Evolutionary conservation across 2,797 vertebrate species (phyloP), one percentile per base, ranked within the genome.

Genomic region (Microtus californicus): DNA sequence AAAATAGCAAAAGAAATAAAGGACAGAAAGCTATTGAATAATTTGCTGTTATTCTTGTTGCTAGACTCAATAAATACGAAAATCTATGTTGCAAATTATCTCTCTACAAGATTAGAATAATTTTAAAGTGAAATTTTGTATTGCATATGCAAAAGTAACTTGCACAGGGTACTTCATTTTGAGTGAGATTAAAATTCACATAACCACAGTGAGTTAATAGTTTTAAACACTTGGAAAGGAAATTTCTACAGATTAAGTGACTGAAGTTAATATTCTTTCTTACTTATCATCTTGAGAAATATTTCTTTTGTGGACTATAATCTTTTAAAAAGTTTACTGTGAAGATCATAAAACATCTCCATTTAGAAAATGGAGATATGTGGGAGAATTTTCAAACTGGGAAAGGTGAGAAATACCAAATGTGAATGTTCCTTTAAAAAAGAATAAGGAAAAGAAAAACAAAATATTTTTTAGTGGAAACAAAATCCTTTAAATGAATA

Each of bases 381-480:
- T 95, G 80, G 91, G 37, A 96, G 91, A 96, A 96, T 65, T 94
- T 79, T n/a, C 80, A 96, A 95, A 63, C 48, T 81, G 74, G 73
- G 65, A 90, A 97, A 95, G 9, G 3, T 86, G 56, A 92, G 25
- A 97, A 97, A 96, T 87, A 89, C n/a, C 63, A 94, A 48, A n/a
- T 89, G 17, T 79, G 29, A 15, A 93, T 89, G 78, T 4, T 93
- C 23, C 82, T 95, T 93, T 43, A 96, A 14, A 93, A 94, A 91
- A 43, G 74, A 54, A 43, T 27, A 14, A 45, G 14, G 40, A 45
- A 45, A 59, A 81, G 23, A n/a, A 79, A n/a, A 56, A 17, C 21
- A 37, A 59, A 81, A 15, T 4, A 43, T 40, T 74, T 97, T 90
- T 81, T 89, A 25, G 2, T 93, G 86, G 81, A 98, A 97, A 97